Percentiles rank a stretch among this genome's conserved stretches.
These are phyloP conservation scores for Sander vitreus DNA, from an alignment of 2,113 vertebrate species.

Conservation along the genomic window DNA sequence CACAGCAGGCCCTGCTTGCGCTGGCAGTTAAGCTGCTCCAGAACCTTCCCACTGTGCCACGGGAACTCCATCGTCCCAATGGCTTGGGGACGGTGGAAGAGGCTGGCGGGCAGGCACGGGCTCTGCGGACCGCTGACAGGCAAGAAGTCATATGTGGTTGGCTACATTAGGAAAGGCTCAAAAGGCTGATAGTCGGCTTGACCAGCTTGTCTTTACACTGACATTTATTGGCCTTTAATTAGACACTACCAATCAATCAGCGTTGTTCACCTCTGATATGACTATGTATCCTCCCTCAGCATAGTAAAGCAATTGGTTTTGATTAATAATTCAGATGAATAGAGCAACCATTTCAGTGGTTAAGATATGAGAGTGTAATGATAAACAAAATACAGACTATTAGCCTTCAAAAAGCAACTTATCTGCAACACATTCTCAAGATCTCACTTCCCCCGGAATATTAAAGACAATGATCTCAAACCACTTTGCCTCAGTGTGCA, in stretches of 20 bases:
- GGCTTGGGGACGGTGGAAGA: not conserved
- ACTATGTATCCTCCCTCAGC: no score
- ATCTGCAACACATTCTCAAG: no score
- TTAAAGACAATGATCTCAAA: no score
- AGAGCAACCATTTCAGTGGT: no score
- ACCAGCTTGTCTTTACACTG: not conserved
- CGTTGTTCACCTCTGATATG: not conserved
- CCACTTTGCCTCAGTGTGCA: no score
- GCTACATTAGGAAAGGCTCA: not conserved
- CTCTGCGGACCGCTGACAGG: not conserved
- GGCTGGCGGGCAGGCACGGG: not conserved
- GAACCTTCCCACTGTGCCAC: conserved; percentile 93
- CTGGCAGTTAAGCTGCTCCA: conserved; percentile 96
- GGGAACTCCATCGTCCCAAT: conserved; percentile 94
- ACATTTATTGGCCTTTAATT: not conserved
- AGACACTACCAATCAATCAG: not conserved
- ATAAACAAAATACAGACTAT: no score
- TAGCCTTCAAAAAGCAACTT: no score
- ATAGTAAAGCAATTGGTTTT: no score
- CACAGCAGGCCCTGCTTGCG: conserved; percentile 94
- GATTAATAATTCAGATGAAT: no score
- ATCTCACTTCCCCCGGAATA: no score
- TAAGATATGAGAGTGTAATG: no score
- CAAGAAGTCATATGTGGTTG: not conserved
- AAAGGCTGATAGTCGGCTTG: not conserved